Evolutionary conservation across 2,888 invertebrate genomes (phyloP), one percentile per base, ranked within the genome.

Genomic region (Saturnia pavonia): DNA sequence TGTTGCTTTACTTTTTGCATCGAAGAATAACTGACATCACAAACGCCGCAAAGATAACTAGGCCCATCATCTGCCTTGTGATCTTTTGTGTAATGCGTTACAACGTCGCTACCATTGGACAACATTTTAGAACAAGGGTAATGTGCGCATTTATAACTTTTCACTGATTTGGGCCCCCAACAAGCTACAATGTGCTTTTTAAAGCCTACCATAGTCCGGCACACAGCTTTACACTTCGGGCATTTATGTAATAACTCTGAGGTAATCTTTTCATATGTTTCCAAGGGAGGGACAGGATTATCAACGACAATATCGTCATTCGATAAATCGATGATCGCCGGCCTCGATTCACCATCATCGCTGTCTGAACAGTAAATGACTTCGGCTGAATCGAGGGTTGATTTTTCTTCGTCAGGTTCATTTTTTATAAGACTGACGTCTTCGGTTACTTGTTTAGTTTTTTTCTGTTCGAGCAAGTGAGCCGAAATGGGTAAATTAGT

Each of bases 301-400:
- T 60, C 70, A 1, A 69, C 9, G 1, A 67, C 9, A 1, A 71
- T 22, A 2, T 85, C 84, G 0, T 89, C 86, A 19, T 82, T 83
- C 0, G 88, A 85, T 2, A 86, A 74, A 66, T 86, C 84, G 16
- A 88, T 82, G 45, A 85, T 74, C 40, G 76, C 73, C 25, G 73
- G 75, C 19, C 71, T 75, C 0, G 69, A 22, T 9, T 77, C 82
- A 3, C 92, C 94, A 0, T 93, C 94, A 43, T 94, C 94, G 70
- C 92, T 93, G 69, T 94, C 93, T 51, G 92, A 75, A 66, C 88
- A 89, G 42, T 80, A 78, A 19, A 90, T 83, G 0, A 88, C 75
- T 0, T 82, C 77, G 7, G 57, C 22, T 0, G 69, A 25, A 3
- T 14, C 14, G 4, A 65, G 66, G 19, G 72, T 77, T 0, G 74